Evolutionary conservation across 2,888 invertebrate species (phyloP), one percentile per base, ranked within the genome.

Genomic region (Gryllus longicercus): DNA sequence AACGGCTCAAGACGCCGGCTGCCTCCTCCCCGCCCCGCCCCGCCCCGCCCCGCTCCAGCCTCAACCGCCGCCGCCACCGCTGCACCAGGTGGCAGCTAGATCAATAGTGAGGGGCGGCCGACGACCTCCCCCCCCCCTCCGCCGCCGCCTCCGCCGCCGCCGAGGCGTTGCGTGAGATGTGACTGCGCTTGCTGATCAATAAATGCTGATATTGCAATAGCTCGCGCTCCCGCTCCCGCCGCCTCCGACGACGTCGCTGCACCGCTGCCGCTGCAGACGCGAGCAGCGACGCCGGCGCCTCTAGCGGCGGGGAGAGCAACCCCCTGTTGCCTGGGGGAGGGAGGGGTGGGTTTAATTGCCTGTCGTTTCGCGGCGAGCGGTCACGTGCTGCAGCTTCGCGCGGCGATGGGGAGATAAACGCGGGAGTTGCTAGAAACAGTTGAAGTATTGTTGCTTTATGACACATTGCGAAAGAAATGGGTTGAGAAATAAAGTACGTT

Each of bases 1-100:
- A 63, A 63, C 63, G 63, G 63, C 63, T 63, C 63, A 63, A 63
- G 63, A 63, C n/a, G 63, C 63, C 63, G 63, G 63, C 63, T 63
- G 63, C 63, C 63, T 18, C 63, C 63, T n/a, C 16, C 63, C 63
- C 63, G 16, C 63, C 16, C 8, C 38, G n/a, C n/a, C n/a, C n/a
- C 25, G 25, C 25, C 25, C 25, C 25, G 25, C 25, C 4, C 4
- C 25, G 38, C 38, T 4, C 8, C 38, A 38, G 5, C 38, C 38
- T 2, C 38, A 2, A 38, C 38, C 38, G 38, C 38, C 38, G 4
- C 38, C 38, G 38, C 63, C 63, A 3, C 63, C n/a, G 14, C 16
- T 63, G 63, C 63, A 63, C 63, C 63, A 63, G 63, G 63, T 63
- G 63, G 63, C 16, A 63, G 63, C 63, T 63, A 63, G 63, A 63